Evolutionary conservation across 2,888 invertebrate genomes (phyloP).

Genomic region (Mesochorus sp.): DNA sequence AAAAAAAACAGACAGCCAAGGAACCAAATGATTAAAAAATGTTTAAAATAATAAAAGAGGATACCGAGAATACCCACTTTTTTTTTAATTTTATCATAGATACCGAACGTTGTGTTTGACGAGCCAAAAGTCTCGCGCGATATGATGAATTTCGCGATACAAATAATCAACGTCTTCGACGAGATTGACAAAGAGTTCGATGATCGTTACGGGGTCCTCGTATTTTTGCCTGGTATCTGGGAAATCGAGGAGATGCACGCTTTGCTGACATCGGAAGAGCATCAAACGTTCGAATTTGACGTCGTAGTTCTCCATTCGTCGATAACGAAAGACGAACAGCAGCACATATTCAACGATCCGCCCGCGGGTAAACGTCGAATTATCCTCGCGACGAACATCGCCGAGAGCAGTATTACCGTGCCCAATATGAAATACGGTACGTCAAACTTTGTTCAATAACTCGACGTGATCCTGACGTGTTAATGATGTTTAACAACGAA

Average conservation of each 20-base stretch:
- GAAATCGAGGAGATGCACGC: slow-evolving; percentile 90
- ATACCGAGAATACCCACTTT: slow-evolving; percentile 16
- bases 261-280: slow-evolving; percentile 70
- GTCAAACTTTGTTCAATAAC: slow-evolving; percentile 7
- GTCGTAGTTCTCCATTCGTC: slow-evolving; percentile 88
- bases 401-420: slow-evolving; percentile 96
- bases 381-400: slow-evolving; percentile 95
- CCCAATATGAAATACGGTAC: slow-evolving; percentile 92
- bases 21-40: no score
- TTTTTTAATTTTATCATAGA: slow-evolving; percentile 31
- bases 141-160: slow-evolving; percentile 84
- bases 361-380: slow-evolving; percentile 89
- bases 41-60: no score
- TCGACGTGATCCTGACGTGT: no score
- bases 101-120: slow-evolving; percentile 84
- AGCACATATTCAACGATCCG: slow-evolving; percentile 85
- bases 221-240: slow-evolving; percentile 94
- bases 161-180: slow-evolving; percentile 86
- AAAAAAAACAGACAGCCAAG: no score
- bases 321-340: slow-evolving; percentile 91
- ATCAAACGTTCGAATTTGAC: slow-evolving; percentile 82
- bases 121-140: slow-evolving; percentile 86
- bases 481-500: no score
- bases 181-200: slow-evolving; percentile 82
- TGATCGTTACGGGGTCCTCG: slow-evolving; percentile 87